Conservation (phyloP, 2,113 vertebrate genomes). For the Zapornia atra region DNA sequence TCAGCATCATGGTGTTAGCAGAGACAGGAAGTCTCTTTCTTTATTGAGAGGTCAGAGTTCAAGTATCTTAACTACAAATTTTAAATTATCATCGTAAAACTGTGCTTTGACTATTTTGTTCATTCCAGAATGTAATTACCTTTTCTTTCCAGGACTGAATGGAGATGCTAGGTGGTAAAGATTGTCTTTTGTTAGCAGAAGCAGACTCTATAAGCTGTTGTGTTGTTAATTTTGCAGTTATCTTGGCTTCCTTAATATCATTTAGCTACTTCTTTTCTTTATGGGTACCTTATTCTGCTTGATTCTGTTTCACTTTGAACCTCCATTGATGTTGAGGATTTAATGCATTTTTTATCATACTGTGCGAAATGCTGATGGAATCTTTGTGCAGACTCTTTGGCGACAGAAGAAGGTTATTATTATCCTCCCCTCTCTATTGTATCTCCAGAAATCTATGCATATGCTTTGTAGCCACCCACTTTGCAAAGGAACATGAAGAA, state of each 20-base stretch:
- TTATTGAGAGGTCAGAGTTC: neutral
- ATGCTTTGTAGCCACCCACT: conserved; percentile 2
- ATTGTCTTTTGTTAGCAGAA: conserved; percentile 28
- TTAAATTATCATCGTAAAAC: neutral
- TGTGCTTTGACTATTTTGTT: neutral
- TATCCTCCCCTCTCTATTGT: neutral
- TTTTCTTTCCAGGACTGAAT: neutral
- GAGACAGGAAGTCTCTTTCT: neutral
- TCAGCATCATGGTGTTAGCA: rapidly evolving
- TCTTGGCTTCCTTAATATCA: conserved; percentile 29
- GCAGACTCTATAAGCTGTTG: conserved; percentile 6
- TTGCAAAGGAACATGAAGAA: neutral
- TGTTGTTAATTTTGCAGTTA: conserved; percentile 38
- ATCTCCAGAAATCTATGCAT: conserved; percentile 9
- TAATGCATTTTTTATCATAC: conserved; percentile 46
- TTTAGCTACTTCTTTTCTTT: conserved; percentile 21
- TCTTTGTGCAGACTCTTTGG: conserved; percentile 17
- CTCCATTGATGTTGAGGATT: neutral
- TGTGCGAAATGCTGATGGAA: conserved; percentile 47
- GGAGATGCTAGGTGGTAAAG: neutral
- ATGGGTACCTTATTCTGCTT: neutral
- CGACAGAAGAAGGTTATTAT: conserved; percentile 3
- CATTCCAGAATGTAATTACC: neutral
- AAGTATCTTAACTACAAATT: neutral
- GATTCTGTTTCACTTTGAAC: conserved; percentile 33